phyloP scores from a whole-genome alignment of 1,140 invertebrate genomes.

The Dufourea novaeangliae region DNA sequence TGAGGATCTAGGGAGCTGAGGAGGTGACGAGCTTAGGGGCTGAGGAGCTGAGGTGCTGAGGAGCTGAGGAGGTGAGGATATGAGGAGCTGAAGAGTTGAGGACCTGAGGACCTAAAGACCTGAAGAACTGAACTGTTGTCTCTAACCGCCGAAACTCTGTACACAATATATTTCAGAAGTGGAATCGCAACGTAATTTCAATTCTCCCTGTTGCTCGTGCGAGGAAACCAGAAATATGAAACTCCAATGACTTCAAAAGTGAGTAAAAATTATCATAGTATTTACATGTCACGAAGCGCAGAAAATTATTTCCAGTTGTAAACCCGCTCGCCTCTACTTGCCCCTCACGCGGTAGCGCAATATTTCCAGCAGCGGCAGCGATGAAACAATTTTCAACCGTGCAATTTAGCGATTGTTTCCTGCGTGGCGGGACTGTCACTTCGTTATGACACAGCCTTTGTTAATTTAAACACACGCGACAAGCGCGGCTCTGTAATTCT shows the following conservation, averaged over 20 bases:
- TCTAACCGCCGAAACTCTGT: too few species aligned
- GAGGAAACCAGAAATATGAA: background rate
- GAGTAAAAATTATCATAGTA: background rate
- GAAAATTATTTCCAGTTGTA: background rate
- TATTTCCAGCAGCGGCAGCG: background rate
- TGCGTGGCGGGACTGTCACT: slow-evolving; percentile 19
- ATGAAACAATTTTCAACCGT: slow-evolving; percentile 28
- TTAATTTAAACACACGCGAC: slow-evolving; percentile 44
- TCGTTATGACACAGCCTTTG: slow-evolving; percentile 43
- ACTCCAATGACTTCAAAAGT: background rate
- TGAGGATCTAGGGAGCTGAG: too few species aligned
- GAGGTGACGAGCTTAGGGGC: too few species aligned
- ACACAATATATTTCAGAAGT: too few species aligned
- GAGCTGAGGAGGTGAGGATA: too few species aligned
- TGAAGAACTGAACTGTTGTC: too few species aligned
- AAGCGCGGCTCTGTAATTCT: slow-evolving; percentile 33
- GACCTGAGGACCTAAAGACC: too few species aligned
- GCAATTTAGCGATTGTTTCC: slow-evolving; percentile 35
- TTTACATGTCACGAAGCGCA: background rate
- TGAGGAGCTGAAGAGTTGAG: too few species aligned
- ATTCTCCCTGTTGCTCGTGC: background rate
- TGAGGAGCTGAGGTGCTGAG: too few species aligned
- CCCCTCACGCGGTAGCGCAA: background rate
- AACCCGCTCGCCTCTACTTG: too few species aligned
- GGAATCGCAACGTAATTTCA: background rate